Conservation (phyloP, 2,888 invertebrate species). For the Diabrotica balteata region DNA sequence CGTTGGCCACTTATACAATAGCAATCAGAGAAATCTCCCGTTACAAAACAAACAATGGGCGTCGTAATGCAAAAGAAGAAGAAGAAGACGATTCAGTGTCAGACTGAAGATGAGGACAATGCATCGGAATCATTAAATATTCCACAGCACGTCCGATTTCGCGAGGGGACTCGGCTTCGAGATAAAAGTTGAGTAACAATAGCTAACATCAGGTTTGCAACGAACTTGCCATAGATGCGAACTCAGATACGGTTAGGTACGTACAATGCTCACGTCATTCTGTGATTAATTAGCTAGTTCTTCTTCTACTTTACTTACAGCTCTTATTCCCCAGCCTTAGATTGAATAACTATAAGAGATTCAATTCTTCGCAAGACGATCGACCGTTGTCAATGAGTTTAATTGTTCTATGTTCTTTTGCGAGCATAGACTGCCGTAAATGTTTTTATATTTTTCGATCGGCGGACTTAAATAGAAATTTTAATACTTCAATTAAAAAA, state of each 20-base stretch:
- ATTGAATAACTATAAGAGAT: not conserved
- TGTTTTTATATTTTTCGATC: too few species aligned
- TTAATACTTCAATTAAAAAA: too few species aligned
- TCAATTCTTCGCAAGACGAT: not conserved
- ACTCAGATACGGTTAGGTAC: slow-evolving; percentile 50
- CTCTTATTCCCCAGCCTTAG: slow-evolving; percentile 8
- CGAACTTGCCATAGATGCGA: slow-evolving; percentile 50
- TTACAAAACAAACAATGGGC: slow-evolving; percentile 49
- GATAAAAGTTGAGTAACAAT: slow-evolving; percentile 51
- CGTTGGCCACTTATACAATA: slow-evolving; percentile 34
- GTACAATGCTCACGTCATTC: slow-evolving; percentile 54
- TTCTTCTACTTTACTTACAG: slow-evolving; percentile 35
- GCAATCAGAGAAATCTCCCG: slow-evolving; percentile 46
- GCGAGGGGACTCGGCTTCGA: slow-evolving; percentile 50
- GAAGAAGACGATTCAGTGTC: slow-evolving; percentile 51
- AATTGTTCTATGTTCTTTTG: slow-evolving; percentile 1
- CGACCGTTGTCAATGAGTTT: slow-evolving; percentile 1
- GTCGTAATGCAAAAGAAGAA: slow-evolving; percentile 46
- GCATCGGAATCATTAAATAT: slow-evolving; percentile 53
- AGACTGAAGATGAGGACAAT: slow-evolving; percentile 48
- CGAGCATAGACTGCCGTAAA: not conserved
- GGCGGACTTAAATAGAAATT: too few species aligned
- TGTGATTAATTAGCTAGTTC: slow-evolving; percentile 53
- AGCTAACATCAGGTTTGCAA: slow-evolving; percentile 50
- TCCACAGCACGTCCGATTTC: slow-evolving; percentile 54